Percentiles rank a stretch among this genome's conserved stretches.
phyloP scores from a whole-genome alignment of 2,113 vertebrate genomes.

The Pyrgilauda ruficollis region DNA sequence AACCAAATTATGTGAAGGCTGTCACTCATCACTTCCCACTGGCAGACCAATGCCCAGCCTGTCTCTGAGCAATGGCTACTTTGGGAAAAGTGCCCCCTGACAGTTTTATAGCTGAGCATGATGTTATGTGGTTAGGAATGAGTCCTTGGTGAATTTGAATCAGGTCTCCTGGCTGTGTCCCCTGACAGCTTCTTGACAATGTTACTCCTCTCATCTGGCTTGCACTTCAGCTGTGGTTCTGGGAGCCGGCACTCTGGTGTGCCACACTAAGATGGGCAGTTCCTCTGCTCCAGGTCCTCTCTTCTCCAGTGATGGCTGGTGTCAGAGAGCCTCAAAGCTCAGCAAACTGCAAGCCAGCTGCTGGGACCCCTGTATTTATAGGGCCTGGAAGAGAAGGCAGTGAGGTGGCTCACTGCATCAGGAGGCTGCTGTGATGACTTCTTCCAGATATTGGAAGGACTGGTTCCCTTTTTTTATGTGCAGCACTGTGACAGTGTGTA shows the following conservation, averaged over 20 bases:
- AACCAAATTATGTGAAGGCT: not conserved
- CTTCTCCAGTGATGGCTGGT: not conserved
- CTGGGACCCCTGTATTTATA: not conserved
- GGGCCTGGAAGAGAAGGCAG: not conserved
- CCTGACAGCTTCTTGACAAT: not conserved
- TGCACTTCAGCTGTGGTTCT: not conserved
- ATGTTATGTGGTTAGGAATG: not conserved
- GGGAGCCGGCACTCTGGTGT: not conserved
- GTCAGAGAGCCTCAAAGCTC: not conserved
- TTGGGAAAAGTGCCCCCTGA: not conserved
- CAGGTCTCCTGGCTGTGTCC: not conserved
- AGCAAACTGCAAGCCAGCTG: not conserved
- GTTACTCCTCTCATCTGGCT: rapidly evolving
- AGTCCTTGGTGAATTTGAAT: not conserved
- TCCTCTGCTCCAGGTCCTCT: not conserved
- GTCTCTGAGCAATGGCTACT: rapidly evolving
- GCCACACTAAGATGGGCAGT: not conserved
- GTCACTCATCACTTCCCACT: not conserved
- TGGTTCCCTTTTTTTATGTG: not conserved
- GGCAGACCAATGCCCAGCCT: rapidly evolving
- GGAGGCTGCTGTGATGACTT: not conserved
- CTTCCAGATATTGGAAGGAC: not conserved
- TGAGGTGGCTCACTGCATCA: not conserved
- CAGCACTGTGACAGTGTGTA: not conserved
- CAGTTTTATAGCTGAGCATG: not conserved